Base-by-base conservation (phyloP, 1,140 invertebrate species). In the Chlorops oryzae region DNA sequence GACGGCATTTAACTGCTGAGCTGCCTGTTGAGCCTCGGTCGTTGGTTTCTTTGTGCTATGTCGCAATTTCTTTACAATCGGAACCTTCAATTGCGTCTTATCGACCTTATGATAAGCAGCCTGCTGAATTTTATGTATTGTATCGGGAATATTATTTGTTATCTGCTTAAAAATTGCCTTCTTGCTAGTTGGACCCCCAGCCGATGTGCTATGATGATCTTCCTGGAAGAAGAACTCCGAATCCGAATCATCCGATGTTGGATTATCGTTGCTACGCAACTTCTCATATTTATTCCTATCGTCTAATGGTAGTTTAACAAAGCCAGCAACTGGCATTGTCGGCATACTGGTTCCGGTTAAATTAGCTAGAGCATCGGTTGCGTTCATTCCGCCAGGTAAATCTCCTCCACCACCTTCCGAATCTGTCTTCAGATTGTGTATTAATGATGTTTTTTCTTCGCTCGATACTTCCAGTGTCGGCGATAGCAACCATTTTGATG, bases 261-360 rank as follows among this genome's bases (percentile, higher is more conserved):
- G 64, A 44, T 64, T 62, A 40, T 79, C 78, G 50, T 81, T 83
- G 50, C 73, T 73, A 2, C 78, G 77, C n/a, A 88, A 67, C 60
- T 88, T 88, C 56, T 87, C 85, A 59, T 88, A 88, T 56, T 87
- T 88, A n/a, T 85, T 86, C 12, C 85, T 74, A 70, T 88, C 83
- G 56, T 88, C 84, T 0, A 82, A 54, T 0, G 84, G 84, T 0
- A 80, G 76, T 53, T 79, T 78, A 0, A 83, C 79, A 58, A 84
- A 86, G 13, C 59, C 51, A 18, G 50, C 47, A 7, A 50, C 47
- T 43, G 24, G 35, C 27, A 32, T 24, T 25, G 6, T 39, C 27
- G 32, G 10, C 32, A 53, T 39, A 21, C 39, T 41, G 10, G 51
- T 34, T 7, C 45, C 45, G 9, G 28, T 15, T 15, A 32, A 32